phyloP scores from a whole-genome alignment of 2,113 vertebrate genomes.

The Malurus melanocephalus region DNA sequence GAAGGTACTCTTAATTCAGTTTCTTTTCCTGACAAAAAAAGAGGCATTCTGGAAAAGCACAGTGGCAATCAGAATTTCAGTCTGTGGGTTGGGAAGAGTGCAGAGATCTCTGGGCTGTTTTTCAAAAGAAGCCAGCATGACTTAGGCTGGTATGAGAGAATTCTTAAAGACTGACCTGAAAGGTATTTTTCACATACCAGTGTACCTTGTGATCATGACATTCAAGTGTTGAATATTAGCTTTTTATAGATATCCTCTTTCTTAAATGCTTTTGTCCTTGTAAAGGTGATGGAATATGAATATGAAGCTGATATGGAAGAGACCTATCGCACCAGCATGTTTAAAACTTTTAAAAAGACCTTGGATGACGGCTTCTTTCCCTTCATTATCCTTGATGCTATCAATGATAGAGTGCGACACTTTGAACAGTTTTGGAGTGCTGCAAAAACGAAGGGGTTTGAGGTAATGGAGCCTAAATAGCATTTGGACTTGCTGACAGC shows the following conservation, averaged over 20 bases:
- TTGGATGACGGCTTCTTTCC: constrained; percentile 97
- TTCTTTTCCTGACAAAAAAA: neutral
- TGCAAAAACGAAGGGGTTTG: constrained; percentile 97
- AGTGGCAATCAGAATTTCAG: neutral
- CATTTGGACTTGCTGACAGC: neutral
- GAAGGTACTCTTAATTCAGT: constrained; percentile 77
- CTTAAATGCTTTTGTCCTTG: constrained; percentile 29
- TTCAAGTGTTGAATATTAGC: neutral
- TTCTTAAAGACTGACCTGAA: neutral
- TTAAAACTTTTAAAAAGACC: constrained; percentile 98
- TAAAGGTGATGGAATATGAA: constrained; percentile 92
- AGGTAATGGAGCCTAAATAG: constrained; percentile 74
- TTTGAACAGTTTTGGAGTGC: constrained; percentile 99
- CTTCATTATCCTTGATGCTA: constrained; percentile 96
- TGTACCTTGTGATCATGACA: neutral
- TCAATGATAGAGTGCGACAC: constrained; percentile 93
- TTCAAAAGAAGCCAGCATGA: neutral
- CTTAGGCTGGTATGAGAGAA: neutral
- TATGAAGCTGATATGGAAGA: constrained; percentile 98
- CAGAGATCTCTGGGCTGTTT: neutral
- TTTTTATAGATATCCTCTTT: neutral
- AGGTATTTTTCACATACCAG: neutral
- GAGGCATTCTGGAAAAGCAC: neutral
- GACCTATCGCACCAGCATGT: constrained; percentile 93
- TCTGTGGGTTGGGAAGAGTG: neutral